Evolutionary conservation across 2,797 vertebrate species (phyloP), one percentile per base, ranked within the genome.

Genomic region (Emys orbicularis): DNA sequence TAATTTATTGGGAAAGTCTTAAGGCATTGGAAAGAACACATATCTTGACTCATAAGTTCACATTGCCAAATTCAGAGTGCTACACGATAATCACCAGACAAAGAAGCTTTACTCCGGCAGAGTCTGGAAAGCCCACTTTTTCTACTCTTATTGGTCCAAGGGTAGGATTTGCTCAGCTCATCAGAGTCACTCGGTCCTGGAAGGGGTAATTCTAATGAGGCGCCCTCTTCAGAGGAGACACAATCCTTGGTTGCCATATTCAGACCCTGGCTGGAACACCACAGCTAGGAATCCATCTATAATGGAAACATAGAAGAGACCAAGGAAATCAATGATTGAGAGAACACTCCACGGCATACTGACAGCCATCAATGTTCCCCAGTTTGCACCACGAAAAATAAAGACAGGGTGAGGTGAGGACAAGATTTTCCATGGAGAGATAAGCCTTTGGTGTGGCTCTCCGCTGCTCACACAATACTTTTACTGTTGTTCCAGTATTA

Each of bases 151-250:
- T n/a, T 97, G 15, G 95, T 96, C 50, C 94, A 96, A 3, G 98
- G 98, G 57, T 97, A 98, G 19, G 98, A 98, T 86, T 97, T 98
- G 74, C 98, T 99, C 21, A 98, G 93, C 84, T 97, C 95, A 23
- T 85, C 89, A 0, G 95, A 97, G 41, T 98, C 84, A 27, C 95
- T 93, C 5, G 50, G 44, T 1, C 0, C 47, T 2, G 87, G 21
- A 10, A 8, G 37, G 37, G 3, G 47, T 3, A 13, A 49, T n/a
- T 37, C 79, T 68, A 25, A 16, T 23, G 95, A 44, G 2, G 77
- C 44, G 68, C 49, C 29, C 3, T 88, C 83, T 41, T 85, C 86
- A 0, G 91, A 84, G 50, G 37, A 19, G 23, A 52, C 1, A 0
- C 0, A 12, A 29, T 76, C 83, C n/a, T 90, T 0, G 4, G 88